Evolutionary conservation across 2,113 vertebrate species (phyloP), one percentile per base, ranked within the genome.

Genomic region (Xenopus laevis): DNA sequence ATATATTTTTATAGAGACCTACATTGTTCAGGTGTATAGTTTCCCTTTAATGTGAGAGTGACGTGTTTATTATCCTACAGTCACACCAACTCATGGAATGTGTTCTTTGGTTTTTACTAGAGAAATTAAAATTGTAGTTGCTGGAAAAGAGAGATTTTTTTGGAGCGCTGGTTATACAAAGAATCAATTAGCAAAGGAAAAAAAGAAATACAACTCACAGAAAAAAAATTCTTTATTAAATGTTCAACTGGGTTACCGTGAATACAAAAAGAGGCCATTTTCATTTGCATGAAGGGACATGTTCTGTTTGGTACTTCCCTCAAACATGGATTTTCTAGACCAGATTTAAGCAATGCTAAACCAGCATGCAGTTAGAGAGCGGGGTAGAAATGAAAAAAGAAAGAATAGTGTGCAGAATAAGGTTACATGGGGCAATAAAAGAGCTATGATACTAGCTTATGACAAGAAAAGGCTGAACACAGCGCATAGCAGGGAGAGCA

Each of bases 161-260:
- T 47, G 13, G 10, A 10, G 10, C 46, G 2, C 10, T 12, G 13
- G 13, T 3, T 47, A 47, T n/a, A n/a, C n/a, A n/a, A n/a, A n/a
- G n/a, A n/a, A n/a, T n/a, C n/a, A n/a, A n/a, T n/a, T n/a, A n/a
- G n/a, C n/a, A n/a, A n/a, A n/a, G n/a, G n/a, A n/a, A n/a, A n/a
- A n/a, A n/a, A n/a, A n/a, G n/a, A n/a, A n/a, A n/a, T n/a, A n/a
- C n/a, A n/a, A n/a, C 18, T 59, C 72, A 75, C 65, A 52, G 72
- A 74, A 74, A 74, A n/a, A 87, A 84, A 84, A 90, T 88, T 88
- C 85, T 89, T 90, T 91, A 91, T 76, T 76, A 40, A 76, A 91
- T 88, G 83, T 76, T 77, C 83, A 78, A 71, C 84, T 84, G 72
- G 77, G 73, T 80, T 82, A 81, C 82, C 79, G 83, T 82, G 81